phyloP scores from a whole-genome alignment of 2,888 invertebrate species.

The Polietes domitor region DNA sequence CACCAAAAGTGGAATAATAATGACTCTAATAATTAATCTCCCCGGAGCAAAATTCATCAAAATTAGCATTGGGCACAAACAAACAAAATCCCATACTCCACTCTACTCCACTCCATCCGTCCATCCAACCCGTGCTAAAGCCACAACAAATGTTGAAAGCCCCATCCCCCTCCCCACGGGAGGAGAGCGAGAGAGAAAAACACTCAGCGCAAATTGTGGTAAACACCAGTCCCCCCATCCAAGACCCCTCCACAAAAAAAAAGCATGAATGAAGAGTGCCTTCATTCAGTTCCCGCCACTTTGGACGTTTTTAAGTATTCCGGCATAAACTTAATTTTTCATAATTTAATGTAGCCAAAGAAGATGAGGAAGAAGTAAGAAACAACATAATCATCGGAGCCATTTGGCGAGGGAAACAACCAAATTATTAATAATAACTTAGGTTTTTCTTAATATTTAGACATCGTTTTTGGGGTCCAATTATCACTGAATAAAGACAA shows the following conservation, averaged over 20 bases:
- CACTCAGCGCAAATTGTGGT: not conserved
- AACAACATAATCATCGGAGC: not conserved
- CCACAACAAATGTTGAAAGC: too few species aligned
- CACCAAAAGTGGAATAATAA: conserved; percentile 59
- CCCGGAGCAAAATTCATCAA: conserved; percentile 55
- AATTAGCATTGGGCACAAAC: conserved; percentile 46
- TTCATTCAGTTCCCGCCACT: not conserved
- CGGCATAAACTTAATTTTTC: conserved; percentile 13
- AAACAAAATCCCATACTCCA: conserved; percentile 5
- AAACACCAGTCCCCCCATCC: not conserved
- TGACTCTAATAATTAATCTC: conserved; percentile 63
- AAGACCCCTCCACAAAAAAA: not conserved
- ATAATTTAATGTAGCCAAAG: not conserved
- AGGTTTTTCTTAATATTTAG: not conserved
- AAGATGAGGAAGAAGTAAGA: not conserved
- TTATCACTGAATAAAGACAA: not conserved
- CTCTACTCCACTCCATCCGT: not conserved
- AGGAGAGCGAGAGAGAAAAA: not conserved
- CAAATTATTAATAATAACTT: conserved; percentile 21
- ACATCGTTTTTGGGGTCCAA: conserved; percentile 9
- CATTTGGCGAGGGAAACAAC: not conserved
- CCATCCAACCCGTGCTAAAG: too few species aligned
- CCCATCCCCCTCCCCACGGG: too few species aligned
- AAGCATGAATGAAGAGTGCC: not conserved
- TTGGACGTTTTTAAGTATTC: conserved; percentile 2